Conservation (phyloP, 2,888 invertebrate genomes). For the Erebia palarica region DNA sequence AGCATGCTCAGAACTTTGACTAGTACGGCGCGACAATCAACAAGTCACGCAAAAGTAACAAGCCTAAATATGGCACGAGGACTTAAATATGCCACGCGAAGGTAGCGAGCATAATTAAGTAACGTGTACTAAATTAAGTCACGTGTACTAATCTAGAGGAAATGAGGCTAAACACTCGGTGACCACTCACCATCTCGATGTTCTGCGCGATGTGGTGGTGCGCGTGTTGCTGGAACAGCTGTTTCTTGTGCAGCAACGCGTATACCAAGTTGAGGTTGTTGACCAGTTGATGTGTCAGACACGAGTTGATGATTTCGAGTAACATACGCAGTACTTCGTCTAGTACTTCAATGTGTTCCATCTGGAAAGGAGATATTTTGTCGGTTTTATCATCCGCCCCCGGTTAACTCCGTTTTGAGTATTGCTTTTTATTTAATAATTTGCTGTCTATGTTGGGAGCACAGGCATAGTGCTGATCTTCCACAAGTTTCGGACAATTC, state of each 20-base stretch:
- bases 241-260: conserved; percentile 95
- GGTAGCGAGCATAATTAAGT: background rate
- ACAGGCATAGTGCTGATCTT: too few relatives aligned
- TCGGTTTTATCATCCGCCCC: background rate
- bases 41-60: too few relatives aligned
- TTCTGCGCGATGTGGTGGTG: conserved; percentile 96
- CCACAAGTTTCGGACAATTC: too few relatives aligned
- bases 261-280: conserved; percentile 97
- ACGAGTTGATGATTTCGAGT: conserved; percentile 98
- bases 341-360: conserved; percentile 94
- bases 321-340: conserved; percentile 99
- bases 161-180: background rate
- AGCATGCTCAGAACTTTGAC: conserved; percentile 99
- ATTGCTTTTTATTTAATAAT: too few relatives aligned
- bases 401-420: background rate
- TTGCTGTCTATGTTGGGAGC: too few relatives aligned
- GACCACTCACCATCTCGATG: conserved; percentile 90
- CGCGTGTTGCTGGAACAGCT: conserved; percentile 93
- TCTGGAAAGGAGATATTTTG: conserved; percentile 65
- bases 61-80: too few relatives aligned
- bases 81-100: background rate
- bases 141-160: background rate
- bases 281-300: conserved; percentile 91
- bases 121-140: background rate
- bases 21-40: too few relatives aligned